Evolutionary conservation across 2,888 invertebrate species (phyloP).

Genomic region (Coenonympha arcania): DNA sequence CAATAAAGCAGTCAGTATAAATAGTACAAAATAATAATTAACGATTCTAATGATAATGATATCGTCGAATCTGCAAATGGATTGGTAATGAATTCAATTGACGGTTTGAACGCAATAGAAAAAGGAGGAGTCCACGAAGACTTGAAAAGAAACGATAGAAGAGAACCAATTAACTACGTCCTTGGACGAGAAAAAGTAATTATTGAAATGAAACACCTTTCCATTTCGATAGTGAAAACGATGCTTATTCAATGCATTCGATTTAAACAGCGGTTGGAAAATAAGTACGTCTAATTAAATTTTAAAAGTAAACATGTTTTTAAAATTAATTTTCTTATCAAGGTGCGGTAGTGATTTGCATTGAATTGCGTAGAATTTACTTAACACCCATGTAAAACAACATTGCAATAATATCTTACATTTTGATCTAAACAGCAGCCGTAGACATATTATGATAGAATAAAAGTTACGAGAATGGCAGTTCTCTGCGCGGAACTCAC

Average conservation of each 20-base stretch:
- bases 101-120: not conserved
- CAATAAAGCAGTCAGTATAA: too few species aligned
- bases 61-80: slow-evolving; percentile 1
- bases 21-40: slow-evolving; percentile 1
- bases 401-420: too few species aligned
- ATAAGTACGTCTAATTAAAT: not conserved
- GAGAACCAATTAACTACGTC: slow-evolving; percentile 5
- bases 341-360: not conserved
- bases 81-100: not conserved
- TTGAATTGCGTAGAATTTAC: too few species aligned
- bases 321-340: not conserved
- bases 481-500: too few species aligned
- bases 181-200: slow-evolving; percentile 1
- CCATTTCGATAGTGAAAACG: not conserved
- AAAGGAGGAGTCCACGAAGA: not conserved
- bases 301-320: not conserved
- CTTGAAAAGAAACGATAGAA: not conserved
- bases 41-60: not conserved
- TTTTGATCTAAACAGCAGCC: too few species aligned
- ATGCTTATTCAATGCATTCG: not conserved
- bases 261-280: not conserved
- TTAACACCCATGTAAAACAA: too few species aligned
- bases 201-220: slow-evolving; percentile 2
- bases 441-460: too few species aligned
- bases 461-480: too few species aligned